Evolutionary conservation across 2,797 vertebrate genomes (phyloP).

Genomic region (Pempheris klunzingeri): DNA sequence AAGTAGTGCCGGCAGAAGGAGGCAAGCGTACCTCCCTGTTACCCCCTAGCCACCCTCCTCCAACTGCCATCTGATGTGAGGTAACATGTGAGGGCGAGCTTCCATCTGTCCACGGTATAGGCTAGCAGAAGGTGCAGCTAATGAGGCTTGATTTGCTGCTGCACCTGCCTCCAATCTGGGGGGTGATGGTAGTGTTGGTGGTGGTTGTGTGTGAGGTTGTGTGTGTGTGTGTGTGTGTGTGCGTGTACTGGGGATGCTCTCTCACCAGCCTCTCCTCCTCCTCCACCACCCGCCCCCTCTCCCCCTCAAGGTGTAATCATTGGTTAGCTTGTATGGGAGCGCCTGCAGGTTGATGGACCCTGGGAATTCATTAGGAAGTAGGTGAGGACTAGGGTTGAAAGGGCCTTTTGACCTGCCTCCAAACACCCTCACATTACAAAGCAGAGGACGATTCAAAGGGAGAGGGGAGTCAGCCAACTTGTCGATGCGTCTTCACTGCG

Average conservation of each 20-base stretch:
- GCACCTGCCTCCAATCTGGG: conserved; percentile 97
- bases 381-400: conserved; percentile 81
- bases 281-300: conserved; percentile 59
- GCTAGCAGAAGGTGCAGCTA: conserved; percentile 98
- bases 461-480: conserved; percentile 60
- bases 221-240: conserved; percentile 40
- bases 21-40: conserved; percentile 74
- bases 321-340: conserved; percentile 85
- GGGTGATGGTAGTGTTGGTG: conserved; percentile 60
- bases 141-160: conserved; percentile 95
- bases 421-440: conserved; percentile 74
- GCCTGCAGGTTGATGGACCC: conserved; percentile 84
- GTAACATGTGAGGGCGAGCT: conserved; percentile 93
- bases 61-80: conserved; percentile 91
- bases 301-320: conserved; percentile 89
- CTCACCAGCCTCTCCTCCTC: conserved; percentile 65
- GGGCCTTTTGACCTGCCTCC: conserved; percentile 79
- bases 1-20: conserved; percentile 75
- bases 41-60: conserved; percentile 80
- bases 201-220: conserved; percentile 47
- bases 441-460: conserved; percentile 75
- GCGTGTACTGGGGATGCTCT: conserved; percentile 67
- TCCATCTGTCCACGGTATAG: conserved; percentile 95
- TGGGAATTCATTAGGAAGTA: conserved; percentile 87
- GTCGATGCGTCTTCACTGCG: conserved; percentile 55